Evolutionary conservation across 2,113 vertebrate species (phyloP).

Genomic region (Pagrus major): DNA sequence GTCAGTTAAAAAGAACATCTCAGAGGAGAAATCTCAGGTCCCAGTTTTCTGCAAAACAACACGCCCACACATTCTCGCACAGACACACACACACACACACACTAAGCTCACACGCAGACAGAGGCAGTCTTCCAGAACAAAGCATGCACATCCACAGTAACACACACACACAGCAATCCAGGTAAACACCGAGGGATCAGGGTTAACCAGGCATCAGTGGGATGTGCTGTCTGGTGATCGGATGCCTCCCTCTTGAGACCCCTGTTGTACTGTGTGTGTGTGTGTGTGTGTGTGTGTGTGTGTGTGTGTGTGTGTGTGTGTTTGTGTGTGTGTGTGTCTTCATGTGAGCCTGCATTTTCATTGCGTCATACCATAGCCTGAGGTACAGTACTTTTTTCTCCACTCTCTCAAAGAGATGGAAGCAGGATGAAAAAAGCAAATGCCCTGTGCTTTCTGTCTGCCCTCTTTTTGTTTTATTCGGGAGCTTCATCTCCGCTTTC

Average conservation of each 20-base stretch:
- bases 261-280: background rate
- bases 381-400: slow-evolving; percentile 42
- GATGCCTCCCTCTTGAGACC: slow-evolving; percentile 58
- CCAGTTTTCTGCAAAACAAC: slow-evolving; percentile 45
- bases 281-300: slow-evolving; percentile 28
- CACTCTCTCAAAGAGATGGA: slow-evolving; percentile 28
- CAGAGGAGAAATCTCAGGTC: slow-evolving; percentile 47
- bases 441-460: slow-evolving; percentile 23
- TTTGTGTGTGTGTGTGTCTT: slow-evolving; percentile 42
- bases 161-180: slow-evolving; percentile 22
- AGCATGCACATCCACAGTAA: slow-evolving; percentile 17
- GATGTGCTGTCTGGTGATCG: slow-evolving; percentile 66
- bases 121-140: slow-evolving; percentile 29
- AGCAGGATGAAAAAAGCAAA: slow-evolving; percentile 23
- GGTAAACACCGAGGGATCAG: slow-evolving; percentile 49
- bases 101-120: slow-evolving; percentile 8
- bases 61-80: slow-evolving; percentile 11
- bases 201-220: slow-evolving; percentile 70
- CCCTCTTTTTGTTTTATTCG: slow-evolving; percentile 13
- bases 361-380: slow-evolving; percentile 54
- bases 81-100: slow-evolving; percentile 3
- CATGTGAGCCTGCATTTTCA: slow-evolving; percentile 30
- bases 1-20: slow-evolving; percentile 40
- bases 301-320: slow-evolving; percentile 32
- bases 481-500: slow-evolving; percentile 20